Evolutionary conservation across 2,113 vertebrate species (phyloP), one percentile per base, ranked within the genome.

Genomic region (Columba livia): DNA sequence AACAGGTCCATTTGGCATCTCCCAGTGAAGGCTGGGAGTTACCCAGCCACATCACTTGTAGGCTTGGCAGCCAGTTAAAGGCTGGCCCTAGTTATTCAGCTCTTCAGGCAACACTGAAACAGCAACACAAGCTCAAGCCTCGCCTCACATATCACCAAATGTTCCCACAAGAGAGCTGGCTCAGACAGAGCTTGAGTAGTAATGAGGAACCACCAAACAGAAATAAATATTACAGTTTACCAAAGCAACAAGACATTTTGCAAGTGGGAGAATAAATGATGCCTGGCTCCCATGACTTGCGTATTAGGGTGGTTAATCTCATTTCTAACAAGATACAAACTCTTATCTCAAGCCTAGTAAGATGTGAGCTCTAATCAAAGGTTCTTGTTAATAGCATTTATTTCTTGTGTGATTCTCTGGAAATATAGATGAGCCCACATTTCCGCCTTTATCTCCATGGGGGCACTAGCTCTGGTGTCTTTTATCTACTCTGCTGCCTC

Each of bases 321-420:
- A 66, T 61, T 69, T 67, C 72, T 53, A 80, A 20, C 48, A 92
- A 88, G 88, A 57, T 28, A 83, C 38, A 81, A 88, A 61, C 75
- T 42, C 88, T 88, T 96, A 79, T 89, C 90, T 84, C 79, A 7
- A 42, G 79, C 42, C 56, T 80, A 62, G 48, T 21, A 66, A 93
- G 72, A 93, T 78, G 64, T 71, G 75, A 92, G 69, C 54, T 75
- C 67, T 74, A 67, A 96, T 92, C 85, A 96, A 94, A 96, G 64
- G 60, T 88, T 83, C 79, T 71, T 57, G 60, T 58, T 80, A 94
- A 92, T 12, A 47, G 48, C 64, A 86, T 92, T 94, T 84, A 70
- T 86, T 94, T 80, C 75, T 90, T 51, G 47, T 84, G 82, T 0
- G 47, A 86, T 90, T 80, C 60, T 94, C 77, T 92, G 77, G 61